phyloP scores from a whole-genome alignment of 2,113 vertebrate species.

The Thryonomys swinderianus region DNA sequence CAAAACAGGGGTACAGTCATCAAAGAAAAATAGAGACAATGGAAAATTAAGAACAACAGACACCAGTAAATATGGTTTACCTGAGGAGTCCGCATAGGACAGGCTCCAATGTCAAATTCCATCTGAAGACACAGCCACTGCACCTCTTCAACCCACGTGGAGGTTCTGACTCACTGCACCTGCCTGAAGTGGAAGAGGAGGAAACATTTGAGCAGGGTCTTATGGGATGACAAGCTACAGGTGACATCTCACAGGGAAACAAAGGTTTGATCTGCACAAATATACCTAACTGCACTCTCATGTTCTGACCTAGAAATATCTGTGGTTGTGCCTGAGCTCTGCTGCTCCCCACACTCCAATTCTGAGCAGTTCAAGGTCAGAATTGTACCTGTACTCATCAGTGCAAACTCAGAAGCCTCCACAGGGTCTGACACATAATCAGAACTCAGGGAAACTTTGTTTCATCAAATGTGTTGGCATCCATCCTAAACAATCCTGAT shows the following conservation, averaged over 20 bases:
- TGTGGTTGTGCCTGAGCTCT: fast-evolving
- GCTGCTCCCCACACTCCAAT: fast-evolving
- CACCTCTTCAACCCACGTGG: neutral
- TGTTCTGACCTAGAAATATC: neutral
- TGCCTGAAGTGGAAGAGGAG: fast-evolving
- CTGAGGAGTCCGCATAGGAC: neutral
- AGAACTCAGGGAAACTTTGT: neutral
- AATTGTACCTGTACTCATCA: neutral
- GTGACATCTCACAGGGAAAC: neutral
- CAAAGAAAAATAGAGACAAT: neutral
- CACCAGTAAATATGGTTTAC: too few relatives aligned
- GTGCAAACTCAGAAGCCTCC: neutral
- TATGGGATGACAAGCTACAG: neutral
- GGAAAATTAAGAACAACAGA: neutral
- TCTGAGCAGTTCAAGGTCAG: neutral
- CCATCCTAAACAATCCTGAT: neutral
- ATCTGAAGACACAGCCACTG: neutral
- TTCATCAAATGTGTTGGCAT: neutral
- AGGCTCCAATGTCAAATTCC: neutral
- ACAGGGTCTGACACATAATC: neutral
- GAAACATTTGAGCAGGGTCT: neutral
- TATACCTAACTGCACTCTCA: neutral
- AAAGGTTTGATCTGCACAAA: neutral
- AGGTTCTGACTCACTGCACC: neutral
- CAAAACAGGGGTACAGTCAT: neutral